phyloP scores from a whole-genome alignment of 2,888 invertebrate species.

The Isotomurus palustris region DNA sequence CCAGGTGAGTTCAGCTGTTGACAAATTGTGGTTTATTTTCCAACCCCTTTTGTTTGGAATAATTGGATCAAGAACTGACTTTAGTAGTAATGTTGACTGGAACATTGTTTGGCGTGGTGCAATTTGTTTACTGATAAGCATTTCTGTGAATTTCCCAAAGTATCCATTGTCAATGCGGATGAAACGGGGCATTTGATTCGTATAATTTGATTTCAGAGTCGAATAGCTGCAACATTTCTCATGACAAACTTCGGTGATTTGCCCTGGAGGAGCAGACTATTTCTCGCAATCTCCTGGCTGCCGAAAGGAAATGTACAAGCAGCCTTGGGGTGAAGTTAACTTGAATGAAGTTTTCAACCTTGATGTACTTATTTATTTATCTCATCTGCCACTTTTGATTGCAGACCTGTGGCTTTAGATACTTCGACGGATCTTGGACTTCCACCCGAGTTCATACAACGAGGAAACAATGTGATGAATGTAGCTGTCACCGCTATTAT shows the following conservation, averaged over 20 bases:
- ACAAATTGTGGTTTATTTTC: slow-evolving; percentile 34
- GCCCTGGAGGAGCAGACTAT: slow-evolving; percentile 27
- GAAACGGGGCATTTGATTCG: neutral
- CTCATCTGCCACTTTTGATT: neutral
- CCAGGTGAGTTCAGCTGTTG: neutral
- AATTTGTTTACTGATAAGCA: slow-evolving; percentile 26
- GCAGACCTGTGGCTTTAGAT: slow-evolving; percentile 29
- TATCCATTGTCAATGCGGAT: neutral
- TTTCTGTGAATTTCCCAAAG: slow-evolving; percentile 13
- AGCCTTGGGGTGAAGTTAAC: slow-evolving; percentile 38
- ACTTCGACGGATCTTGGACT: slow-evolving; percentile 12
- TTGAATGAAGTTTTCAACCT: too few species aligned
- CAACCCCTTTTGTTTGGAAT: slow-evolving; percentile 43
- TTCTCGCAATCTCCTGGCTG: slow-evolving; percentile 36
- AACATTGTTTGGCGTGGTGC: slow-evolving; percentile 22
- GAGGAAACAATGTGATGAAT: slow-evolving; percentile 34
- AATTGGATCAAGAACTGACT: slow-evolving; percentile 35
- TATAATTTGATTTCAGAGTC: slow-evolving; percentile 14
- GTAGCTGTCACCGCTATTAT: slow-evolving; percentile 27
- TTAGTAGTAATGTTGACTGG: slow-evolving; percentile 32
- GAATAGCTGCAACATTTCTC: slow-evolving; percentile 15
- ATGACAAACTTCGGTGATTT: slow-evolving; percentile 18
- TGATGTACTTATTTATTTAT: neutral
- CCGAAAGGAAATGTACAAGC: slow-evolving; percentile 45
- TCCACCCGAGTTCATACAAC: slow-evolving; percentile 7